Evolutionary conservation across 2,797 vertebrate genomes (phyloP).

Genomic region (Mycteria americana): DNA sequence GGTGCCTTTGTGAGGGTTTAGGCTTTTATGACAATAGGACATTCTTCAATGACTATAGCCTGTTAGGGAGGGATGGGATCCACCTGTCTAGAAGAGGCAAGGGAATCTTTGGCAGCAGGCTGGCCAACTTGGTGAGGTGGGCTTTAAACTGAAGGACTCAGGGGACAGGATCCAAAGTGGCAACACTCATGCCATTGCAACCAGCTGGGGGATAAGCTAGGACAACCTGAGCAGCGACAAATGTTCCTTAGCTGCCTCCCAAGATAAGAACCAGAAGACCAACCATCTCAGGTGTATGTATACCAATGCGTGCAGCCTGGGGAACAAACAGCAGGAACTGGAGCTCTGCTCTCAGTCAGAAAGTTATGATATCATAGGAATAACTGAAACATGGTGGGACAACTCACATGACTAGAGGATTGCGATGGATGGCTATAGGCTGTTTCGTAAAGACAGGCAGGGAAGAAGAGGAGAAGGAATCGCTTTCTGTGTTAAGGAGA

Average conservation of each 20-base stretch:
- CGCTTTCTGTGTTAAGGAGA: too few species aligned
- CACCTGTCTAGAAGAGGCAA: background rate
- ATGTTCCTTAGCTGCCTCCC: background rate
- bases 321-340: background rate
- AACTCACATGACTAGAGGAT: background rate
- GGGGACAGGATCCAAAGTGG: background rate
- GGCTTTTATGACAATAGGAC: background rate
- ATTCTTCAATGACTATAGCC: background rate
- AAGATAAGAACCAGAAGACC: background rate
- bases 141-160: background rate
- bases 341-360: background rate
- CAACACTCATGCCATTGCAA: background rate
- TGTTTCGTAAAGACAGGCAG: too few species aligned
- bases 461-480: too few species aligned
- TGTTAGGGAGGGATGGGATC: background rate
- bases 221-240: background rate
- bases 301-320: background rate
- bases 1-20: background rate
- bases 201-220: background rate
- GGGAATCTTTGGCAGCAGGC: background rate
- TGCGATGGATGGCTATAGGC: background rate
- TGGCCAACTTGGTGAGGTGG: background rate
- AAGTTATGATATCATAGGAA: background rate
- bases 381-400: background rate
- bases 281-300: too few species aligned